phyloP scores from a whole-genome alignment of 1,140 invertebrate species.

The Scaptodrosophila lebanonensis region DNA sequence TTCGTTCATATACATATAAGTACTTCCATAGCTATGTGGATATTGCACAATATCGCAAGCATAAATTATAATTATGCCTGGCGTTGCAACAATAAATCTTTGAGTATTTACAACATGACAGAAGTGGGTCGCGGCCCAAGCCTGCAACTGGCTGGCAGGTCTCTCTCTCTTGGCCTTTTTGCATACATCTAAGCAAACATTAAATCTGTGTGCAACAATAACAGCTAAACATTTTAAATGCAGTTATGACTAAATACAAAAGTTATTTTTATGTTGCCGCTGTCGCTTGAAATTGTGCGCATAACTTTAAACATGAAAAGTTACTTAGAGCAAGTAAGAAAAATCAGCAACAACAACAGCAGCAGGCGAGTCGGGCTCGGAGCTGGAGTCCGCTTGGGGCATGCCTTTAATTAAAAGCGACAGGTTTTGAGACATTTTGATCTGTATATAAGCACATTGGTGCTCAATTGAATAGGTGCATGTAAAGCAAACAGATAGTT shows the following conservation, averaged over 20 bases:
- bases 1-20: background rate
- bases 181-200: slow-evolving; percentile 40
- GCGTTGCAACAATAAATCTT: slow-evolving; percentile 70
- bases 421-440: slow-evolving; percentile 62
- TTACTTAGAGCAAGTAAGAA: slow-evolving; percentile 52
- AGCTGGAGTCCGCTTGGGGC: slow-evolving; percentile 29
- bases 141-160: slow-evolving; percentile 21
- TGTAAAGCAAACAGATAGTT: background rate
- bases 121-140: slow-evolving; percentile 60
- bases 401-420: slow-evolving; percentile 72
- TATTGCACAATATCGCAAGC: slow-evolving; percentile 57
- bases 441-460: no score
- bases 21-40: no score
- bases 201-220: slow-evolving; percentile 29
- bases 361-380: no score
- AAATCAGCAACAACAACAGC: no score
- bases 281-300: slow-evolving; percentile 70
- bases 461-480: slow-evolving; percentile 16
- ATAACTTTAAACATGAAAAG: slow-evolving; percentile 70
- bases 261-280: slow-evolving; percentile 50
- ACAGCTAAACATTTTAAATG: slow-evolving; percentile 52
- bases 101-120: slow-evolving; percentile 71
- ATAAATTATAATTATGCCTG: slow-evolving; percentile 75
- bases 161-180: slow-evolving; percentile 26
- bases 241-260: slow-evolving; percentile 71